Evolutionary conservation across 2,888 invertebrate genomes (phyloP).

Genomic region (Drosophila quinaria): DNA sequence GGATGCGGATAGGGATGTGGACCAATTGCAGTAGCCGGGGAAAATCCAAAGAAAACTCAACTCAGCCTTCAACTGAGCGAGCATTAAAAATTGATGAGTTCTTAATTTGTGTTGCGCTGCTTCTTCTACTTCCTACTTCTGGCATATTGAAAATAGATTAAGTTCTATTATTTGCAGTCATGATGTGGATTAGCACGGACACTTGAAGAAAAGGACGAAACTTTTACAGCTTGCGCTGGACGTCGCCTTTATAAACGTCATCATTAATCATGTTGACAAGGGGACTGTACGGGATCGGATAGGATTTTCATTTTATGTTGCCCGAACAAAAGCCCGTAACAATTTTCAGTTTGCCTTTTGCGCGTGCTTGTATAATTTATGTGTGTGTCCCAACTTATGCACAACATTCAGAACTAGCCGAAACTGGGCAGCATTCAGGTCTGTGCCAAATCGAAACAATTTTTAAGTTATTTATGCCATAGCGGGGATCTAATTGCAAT

Average conservation of each 20-base stretch:
- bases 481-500: constrained; percentile 71
- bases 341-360: constrained; percentile 57
- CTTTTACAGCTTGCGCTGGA: constrained; percentile 22
- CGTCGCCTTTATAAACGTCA: constrained; percentile 77
- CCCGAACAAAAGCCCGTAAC: constrained; percentile 39
- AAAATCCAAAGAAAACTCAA: constrained; percentile 26
- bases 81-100: constrained; percentile 82
- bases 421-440: background rate
- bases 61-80: constrained; percentile 56
- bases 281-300: constrained; percentile 52
- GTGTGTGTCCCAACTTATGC: constrained; percentile 50
- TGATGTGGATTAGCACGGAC: constrained; percentile 81
- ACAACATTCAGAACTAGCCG: constrained; percentile 9
- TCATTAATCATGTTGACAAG: constrained; percentile 81
- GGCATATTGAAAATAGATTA: constrained; percentile 83
- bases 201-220: constrained; percentile 64
- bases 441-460: constrained; percentile 9
- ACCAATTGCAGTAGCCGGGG: constrained; percentile 12
- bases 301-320: constrained; percentile 69
- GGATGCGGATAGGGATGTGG: constrained; percentile 3
- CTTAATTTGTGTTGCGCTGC: constrained; percentile 79
- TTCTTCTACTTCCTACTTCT: constrained; percentile 19
- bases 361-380: constrained; percentile 71
- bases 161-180: constrained; percentile 83
- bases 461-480: constrained; percentile 68